phyloP scores from a whole-genome alignment of 2,888 invertebrate species.

The Tipula confusa region DNA sequence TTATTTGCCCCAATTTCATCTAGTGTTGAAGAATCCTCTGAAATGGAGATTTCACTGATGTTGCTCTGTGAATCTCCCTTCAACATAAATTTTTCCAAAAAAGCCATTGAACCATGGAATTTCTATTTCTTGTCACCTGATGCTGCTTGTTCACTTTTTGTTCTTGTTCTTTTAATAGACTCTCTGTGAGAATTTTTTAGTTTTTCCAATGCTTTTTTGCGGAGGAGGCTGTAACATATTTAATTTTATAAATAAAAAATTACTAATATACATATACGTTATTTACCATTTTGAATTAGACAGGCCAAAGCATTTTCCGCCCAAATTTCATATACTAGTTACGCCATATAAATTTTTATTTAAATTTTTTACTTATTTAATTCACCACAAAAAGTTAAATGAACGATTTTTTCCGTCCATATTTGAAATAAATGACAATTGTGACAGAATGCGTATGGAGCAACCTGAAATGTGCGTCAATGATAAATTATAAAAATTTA shows the following conservation, averaged over 20 bases:
- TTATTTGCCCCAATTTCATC: neutral
- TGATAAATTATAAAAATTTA: neutral
- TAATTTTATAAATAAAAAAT: neutral
- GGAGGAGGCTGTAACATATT: neutral
- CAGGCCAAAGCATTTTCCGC: neutral
- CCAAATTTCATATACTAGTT: neutral
- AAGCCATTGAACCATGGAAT: neutral
- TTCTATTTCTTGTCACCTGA: neutral
- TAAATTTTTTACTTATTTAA: neutral
- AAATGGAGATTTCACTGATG: neutral
- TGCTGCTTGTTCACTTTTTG: neutral
- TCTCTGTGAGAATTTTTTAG: neutral
- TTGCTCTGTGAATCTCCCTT: neutral
- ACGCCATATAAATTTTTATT: neutral
- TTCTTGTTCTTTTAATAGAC: neutral
- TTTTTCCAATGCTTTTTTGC: neutral
- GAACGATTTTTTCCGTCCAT: neutral
- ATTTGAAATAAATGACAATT: neutral
- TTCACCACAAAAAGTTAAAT: too few relatives aligned
- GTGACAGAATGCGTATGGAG: neutral
- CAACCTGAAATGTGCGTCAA: neutral
- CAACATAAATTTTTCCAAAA: neutral
- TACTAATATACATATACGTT: neutral
- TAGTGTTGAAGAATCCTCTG: neutral
- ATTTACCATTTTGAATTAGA: neutral